Evolutionary conservation across 2,888 invertebrate genomes (phyloP).

Genomic region (Amaurobius ferox): DNA sequence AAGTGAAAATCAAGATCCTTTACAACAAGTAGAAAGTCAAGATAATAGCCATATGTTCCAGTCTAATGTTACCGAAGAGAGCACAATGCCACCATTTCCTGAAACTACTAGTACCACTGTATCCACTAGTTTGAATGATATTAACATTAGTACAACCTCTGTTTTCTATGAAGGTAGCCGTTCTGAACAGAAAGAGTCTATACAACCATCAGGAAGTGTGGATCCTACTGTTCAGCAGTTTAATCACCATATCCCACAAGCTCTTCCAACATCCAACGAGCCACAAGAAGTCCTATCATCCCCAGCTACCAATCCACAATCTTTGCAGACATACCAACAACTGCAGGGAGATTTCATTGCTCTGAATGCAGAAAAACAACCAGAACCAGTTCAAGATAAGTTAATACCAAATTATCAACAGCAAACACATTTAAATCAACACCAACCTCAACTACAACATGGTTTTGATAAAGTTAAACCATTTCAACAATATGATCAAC

Average conservation of each 20-base stretch:
- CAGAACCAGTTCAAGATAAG: neutral
- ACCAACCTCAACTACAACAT: too few relatives aligned
- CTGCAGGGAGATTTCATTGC: too few relatives aligned
- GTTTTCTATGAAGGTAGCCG: constrained; percentile 12
- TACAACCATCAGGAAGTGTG: neutral
- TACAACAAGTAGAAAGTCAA: neutral
- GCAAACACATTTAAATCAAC: neutral
- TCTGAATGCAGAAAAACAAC: neutral
- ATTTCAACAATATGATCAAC: too few relatives aligned
- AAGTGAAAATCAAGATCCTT: neutral
- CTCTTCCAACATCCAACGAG: neutral
- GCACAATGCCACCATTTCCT: constrained; percentile 42
- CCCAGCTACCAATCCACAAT: neutral
- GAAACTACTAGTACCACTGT: neutral
- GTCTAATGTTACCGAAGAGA: neutral
- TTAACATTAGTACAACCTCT: neutral
- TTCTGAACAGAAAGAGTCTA: neutral
- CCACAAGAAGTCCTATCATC: neutral
- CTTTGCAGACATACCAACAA: neutral
- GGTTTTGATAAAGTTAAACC: too few relatives aligned
- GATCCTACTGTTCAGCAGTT: constrained; percentile 16
- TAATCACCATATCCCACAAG: constrained; percentile 51
- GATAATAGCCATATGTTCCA: neutral
- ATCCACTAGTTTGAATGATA: neutral
- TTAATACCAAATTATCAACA: too few relatives aligned